Percentiles rank a stretch among this genome's conserved stretches.
These are phyloP conservation scores for Apteryx owenii DNA, from an alignment of 2,113 vertebrate genomes.

Conservation along the genomic window DNA sequence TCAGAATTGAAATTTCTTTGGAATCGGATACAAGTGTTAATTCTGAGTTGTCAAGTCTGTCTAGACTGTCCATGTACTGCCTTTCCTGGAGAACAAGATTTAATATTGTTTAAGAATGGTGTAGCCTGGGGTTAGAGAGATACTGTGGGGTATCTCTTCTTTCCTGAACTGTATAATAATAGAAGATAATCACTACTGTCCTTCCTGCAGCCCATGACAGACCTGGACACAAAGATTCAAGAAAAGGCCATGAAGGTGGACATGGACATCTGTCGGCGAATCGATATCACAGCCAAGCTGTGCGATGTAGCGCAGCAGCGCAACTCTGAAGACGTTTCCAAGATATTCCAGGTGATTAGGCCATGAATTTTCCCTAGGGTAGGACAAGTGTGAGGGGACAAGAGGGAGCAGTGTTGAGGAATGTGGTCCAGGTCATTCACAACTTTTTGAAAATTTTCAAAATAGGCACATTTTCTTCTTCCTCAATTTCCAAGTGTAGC, in stretches of 20 bases:
- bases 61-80: neutral
- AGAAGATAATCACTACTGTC: conserved; percentile 79
- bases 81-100: neutral
- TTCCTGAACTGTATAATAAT: conserved; percentile 66
- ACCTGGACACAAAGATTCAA: conserved; percentile 98
- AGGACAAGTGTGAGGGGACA: conserved; percentile 3
- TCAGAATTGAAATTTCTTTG: neutral
- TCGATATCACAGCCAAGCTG: conserved; percentile 99
- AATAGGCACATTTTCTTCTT: accelerated
- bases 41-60: neutral
- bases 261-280: conserved; percentile 99
- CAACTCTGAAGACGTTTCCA: conserved; percentile 98
- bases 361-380: conserved; percentile 19
- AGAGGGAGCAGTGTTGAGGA: conserved; percentile 22
- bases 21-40: neutral
- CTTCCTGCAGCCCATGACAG: conserved; percentile 95
- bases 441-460: neutral
- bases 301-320: conserved; percentile 98
- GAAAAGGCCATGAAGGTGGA: conserved; percentile 99
- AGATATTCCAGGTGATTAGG: conserved; percentile 94
- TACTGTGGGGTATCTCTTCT: conserved; percentile 60
- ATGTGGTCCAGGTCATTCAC: neutral
- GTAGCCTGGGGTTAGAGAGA: conserved; percentile 47
- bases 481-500: neutral
- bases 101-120: neutral